Evolutionary conservation across 2,888 invertebrate species (phyloP), one percentile per base, ranked within the genome.

Genomic region (Hermaeophaga mercurialis): DNA sequence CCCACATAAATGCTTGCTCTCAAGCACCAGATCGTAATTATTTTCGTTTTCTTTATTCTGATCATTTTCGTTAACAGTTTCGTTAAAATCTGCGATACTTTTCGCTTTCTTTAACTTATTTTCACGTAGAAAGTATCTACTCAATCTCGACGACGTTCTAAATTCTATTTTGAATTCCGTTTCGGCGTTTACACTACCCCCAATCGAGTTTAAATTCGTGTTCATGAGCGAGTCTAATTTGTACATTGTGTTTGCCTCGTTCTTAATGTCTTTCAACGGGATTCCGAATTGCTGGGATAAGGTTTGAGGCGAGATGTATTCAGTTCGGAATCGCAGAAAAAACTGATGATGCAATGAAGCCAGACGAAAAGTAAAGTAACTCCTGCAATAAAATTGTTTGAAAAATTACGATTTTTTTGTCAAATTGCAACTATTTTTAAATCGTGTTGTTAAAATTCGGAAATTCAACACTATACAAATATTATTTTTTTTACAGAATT

Each of bases 301-400:
- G 64, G 82, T 82, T 72, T 83, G 83, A 31, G 87, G 79, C 50
- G 88, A 88, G 58, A 86, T 85, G 60, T 86, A 84, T 72, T 89
- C 89, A 34, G 87, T 85, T 71, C 88, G 84, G 45, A 89, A 76
- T 70, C 87, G 85, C 67, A 89, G 80, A 77, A 88, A 90, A 74
- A 90, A 84, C 72, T 89, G 85, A 72, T 90, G 89, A 73, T 90
- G 90, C 39, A 89, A 76, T n/a, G 89, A 89, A 7, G 89, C 89
- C 58, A 89, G 75, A 76, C 87, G 87, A 76, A 89, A 90, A 56
- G 88, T 84, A 70, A 88, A 89, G 71, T 86, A 89, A 70, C 88
- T 89, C 76, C 85, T 84, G 71, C 26, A 80, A 68, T 53, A 17
- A 48, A 6, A 43, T 18, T 28, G 55, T 22, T 22, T 58, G 26